These are phyloP conservation scores for Entomyzon cyanotis DNA, from an alignment of 2,113 vertebrate genomes.

Conservation along the genomic window DNA sequence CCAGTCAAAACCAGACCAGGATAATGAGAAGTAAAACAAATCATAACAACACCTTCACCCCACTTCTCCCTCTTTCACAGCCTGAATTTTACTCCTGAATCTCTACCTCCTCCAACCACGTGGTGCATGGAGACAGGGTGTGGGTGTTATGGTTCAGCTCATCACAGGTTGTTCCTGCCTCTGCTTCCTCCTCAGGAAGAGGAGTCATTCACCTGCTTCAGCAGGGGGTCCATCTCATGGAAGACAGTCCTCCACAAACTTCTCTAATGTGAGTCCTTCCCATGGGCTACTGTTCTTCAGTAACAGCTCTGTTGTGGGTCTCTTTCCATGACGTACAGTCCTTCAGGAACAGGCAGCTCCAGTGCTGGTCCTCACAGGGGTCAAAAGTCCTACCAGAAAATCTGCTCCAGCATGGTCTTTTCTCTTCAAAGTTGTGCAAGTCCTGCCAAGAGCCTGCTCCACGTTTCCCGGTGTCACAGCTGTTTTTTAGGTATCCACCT, in stretches of 20 bases:
- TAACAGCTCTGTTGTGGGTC: background rate
- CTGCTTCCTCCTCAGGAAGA: background rate
- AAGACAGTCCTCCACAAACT: background rate
- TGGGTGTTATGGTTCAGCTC: too few species aligned
- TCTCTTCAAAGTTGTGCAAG: background rate
- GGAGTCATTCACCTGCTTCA: background rate
- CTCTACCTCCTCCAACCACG: rapidly evolving
- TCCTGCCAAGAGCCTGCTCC: background rate
- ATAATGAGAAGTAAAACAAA: background rate
- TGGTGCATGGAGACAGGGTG: rapidly evolving
- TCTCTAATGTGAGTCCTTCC: background rate
- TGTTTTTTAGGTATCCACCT: background rate
- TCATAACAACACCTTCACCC: background rate
- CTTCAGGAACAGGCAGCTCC: background rate
- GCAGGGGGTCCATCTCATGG: too few species aligned
- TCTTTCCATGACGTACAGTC: background rate
- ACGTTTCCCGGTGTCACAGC: background rate
- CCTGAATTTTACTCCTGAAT: background rate
- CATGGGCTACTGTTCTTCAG: background rate
- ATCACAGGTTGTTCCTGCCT: background rate
- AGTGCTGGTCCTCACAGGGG: rapidly evolving
- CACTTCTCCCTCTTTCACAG: background rate
- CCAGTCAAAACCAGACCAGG: background rate
- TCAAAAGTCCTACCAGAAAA: background rate
- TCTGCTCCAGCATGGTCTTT: background rate